These are phyloP conservation scores for Drosophila malerkotliana DNA, from an alignment of 1,140 invertebrate genomes.

Conservation along the genomic window DNA sequence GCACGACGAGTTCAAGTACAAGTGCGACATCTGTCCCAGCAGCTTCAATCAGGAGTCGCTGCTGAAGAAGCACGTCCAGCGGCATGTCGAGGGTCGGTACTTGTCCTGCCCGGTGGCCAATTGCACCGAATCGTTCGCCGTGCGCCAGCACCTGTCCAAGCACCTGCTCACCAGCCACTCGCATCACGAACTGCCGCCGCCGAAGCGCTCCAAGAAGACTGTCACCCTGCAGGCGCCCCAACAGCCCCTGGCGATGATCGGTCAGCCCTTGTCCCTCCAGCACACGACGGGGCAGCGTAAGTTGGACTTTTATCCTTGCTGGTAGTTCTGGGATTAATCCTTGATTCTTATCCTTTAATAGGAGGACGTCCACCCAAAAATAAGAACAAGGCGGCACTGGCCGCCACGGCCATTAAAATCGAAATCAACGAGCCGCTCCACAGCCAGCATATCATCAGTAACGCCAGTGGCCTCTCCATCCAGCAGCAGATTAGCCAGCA, in stretches of 20 bases:
- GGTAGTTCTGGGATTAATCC: background rate
- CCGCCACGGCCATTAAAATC: constrained; percentile 76
- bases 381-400: constrained; percentile 69
- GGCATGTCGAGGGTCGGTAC: constrained; percentile 82
- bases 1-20: constrained; percentile 83
- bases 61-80: constrained; percentile 83
- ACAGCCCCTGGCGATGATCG: constrained; percentile 78
- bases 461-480: constrained; percentile 78
- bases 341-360: constrained; percentile 2
- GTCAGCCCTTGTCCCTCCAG: constrained; percentile 74
- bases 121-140: constrained; percentile 80
- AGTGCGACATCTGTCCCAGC: constrained; percentile 82
- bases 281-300: constrained; percentile 80
- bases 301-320: background rate
- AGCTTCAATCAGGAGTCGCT: constrained; percentile 82
- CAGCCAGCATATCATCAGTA: constrained; percentile 80
- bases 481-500: constrained; percentile 82
- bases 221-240: constrained; percentile 70
- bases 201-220: constrained; percentile 81
- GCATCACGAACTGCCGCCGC: constrained; percentile 78
- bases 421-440: constrained; percentile 80
- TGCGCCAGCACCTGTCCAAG: constrained; percentile 82
- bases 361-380: constrained; percentile 80
- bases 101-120: constrained; percentile 79
- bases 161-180: constrained; percentile 81